Evolutionary conservation across 2,113 vertebrate genomes (phyloP), one percentile per base, ranked within the genome.

Genomic region (Melospiza melodia): DNA sequence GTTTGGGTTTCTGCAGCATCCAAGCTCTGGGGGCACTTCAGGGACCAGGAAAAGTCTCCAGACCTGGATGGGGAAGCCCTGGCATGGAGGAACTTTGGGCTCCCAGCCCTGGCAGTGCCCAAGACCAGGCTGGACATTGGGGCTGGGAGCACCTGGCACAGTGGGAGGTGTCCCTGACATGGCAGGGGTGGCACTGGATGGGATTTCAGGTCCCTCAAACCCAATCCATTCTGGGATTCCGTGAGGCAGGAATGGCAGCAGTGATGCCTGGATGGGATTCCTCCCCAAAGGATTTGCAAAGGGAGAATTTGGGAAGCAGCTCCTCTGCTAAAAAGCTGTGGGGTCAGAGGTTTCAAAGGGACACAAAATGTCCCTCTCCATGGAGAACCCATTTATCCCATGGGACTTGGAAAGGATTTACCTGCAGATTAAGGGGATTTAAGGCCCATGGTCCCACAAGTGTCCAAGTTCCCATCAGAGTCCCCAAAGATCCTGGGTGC

Each of bases 11-110:
- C 31, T 33, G 5, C 24, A 10, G 9, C 0, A 8, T 65, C 43
- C 31, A 10, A 28, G 31, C 9, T 54, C 61, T 3, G 3, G 61
- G 11, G 23, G 0, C 31, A 18, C 24, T 35, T 22, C 2, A 6
- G 37, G 14, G 61, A 65, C 11, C 48, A 78, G 37, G 59, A 27
- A n/a, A 65, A 8, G 7, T 62, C 35, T 27, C 74, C 58, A 62
- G 30, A 63, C 5, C 8, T 5, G 23, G 48, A 77, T 33, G 22
- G 46, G 74, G 46, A 39, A 12, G 28, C 28, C 44, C 58, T 62
- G 28, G 58, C 35, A 15, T 12, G 28, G 44, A 39, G 28, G 9
- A 77, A 44, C 44, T 49, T 28, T 12, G 74, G n/a, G 33, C 51
- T 41, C 44, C 18, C 28, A 33, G 3, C 46, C 44, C 27, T 48